phyloP scores from a whole-genome alignment of 2,797 vertebrate genomes.

The Dryobates pubescens region DNA sequence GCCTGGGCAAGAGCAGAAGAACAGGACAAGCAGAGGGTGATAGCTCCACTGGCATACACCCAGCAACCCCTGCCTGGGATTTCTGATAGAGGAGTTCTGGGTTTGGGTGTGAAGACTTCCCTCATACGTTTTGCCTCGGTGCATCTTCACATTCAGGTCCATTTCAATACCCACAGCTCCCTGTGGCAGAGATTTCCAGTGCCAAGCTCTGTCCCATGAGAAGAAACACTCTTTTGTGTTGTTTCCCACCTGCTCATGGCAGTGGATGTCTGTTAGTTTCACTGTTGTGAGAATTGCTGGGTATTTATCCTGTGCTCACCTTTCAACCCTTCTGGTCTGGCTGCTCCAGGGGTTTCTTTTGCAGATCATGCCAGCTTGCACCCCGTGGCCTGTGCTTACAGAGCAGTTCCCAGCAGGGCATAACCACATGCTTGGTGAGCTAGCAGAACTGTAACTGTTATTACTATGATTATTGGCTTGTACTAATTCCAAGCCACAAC shows the following conservation, averaged over 20 bases:
- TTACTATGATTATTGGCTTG: slow-evolving; percentile 4
- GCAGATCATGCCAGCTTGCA: background rate
- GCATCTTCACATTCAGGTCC: background rate
- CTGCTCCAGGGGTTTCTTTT: background rate
- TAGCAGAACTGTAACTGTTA: slow-evolving; percentile 26
- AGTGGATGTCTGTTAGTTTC: background rate
- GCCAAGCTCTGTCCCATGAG: background rate
- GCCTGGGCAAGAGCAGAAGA: background rate
- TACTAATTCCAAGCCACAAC: slow-evolving; percentile 33
- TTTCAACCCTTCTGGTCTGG: background rate
- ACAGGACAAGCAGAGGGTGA: background rate
- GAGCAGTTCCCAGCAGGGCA: slow-evolving; percentile 25
- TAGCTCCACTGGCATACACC: background rate
- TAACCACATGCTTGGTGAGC: slow-evolving; percentile 38
- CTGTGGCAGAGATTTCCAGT: background rate
- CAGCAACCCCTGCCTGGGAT: background rate
- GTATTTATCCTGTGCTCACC: background rate
- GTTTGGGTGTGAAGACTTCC: background rate
- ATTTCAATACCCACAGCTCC: background rate
- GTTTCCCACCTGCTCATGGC: background rate
- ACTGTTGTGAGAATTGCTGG: background rate
- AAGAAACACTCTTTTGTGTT: background rate
- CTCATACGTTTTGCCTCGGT: background rate
- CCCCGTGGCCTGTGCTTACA: background rate
- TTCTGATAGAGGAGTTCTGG: background rate